Conservation (phyloP, 2,888 invertebrate genomes). For the Erannis defoliaria region DNA sequence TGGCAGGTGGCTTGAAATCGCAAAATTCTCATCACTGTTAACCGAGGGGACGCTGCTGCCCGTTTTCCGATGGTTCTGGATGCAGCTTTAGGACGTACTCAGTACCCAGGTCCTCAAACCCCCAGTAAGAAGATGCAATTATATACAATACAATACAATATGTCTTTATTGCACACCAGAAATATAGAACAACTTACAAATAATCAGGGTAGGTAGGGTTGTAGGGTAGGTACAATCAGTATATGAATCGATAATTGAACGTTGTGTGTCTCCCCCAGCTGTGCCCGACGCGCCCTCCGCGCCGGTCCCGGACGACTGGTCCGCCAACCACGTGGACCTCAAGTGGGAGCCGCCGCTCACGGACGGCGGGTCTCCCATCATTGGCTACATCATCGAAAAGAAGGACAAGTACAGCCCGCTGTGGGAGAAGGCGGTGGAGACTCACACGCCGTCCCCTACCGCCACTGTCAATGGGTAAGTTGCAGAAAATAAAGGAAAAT, state of each 20-base stretch:
- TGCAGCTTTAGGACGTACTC: too few relatives aligned
- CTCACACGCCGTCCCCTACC: conserved; percentile 89
- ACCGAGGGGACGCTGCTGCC: too few relatives aligned
- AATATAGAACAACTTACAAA: too few relatives aligned
- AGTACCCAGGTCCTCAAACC: too few relatives aligned
- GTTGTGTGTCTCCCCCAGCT: conserved; percentile 80
- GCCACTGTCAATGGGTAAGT: conserved; percentile 93
- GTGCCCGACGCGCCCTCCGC: conserved; percentile 95
- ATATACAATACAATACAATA: too few relatives aligned
- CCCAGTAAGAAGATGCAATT: too few relatives aligned
- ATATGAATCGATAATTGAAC: not conserved
- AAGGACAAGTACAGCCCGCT: conserved; percentile 96
- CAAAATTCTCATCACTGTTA: too few relatives aligned
- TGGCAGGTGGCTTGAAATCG: too few relatives aligned
- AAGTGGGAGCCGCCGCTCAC: conserved; percentile 95
- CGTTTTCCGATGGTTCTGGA: too few relatives aligned
- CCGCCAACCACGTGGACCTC: conserved; percentile 96
- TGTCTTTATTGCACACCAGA: too few relatives aligned
- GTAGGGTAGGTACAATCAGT: not conserved
- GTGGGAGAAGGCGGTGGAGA: conserved; percentile 97
- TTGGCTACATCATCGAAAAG: conserved; percentile 97
- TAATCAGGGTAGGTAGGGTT: too few relatives aligned
- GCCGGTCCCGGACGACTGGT: conserved; percentile 97
- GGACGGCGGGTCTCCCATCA: conserved; percentile 98
- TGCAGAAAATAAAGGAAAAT: too few relatives aligned